Evolutionary conservation across 92 coral and sea anemone genomes (phyloP), one percentile per base, ranked within the genome.

Genomic region (Umimayanthus kanabou): DNA sequence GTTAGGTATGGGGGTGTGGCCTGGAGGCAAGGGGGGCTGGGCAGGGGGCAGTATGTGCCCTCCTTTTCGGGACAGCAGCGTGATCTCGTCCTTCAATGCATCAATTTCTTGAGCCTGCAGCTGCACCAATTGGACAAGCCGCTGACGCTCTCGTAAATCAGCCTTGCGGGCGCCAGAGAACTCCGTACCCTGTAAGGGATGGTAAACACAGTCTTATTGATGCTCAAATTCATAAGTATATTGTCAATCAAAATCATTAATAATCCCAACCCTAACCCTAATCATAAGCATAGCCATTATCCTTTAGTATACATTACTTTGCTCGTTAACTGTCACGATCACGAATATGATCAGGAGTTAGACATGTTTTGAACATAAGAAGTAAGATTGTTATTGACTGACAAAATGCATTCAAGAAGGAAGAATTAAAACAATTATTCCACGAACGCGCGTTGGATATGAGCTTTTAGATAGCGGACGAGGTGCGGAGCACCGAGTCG

Each of bases 101-200:
- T 97, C 98, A 78, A 97, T 97, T 88, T 97, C 99, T 77, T 97
- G 99, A 39, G 99, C 99, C 90, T 97, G 99, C 53, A 95, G 93
- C 85, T 97, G 99, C 80, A 97, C 99, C 4, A 97, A 86, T 86
- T 97, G 99, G 8, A 97, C 96, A 80, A 97, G 92, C 73, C 97
- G 97, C 80, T 97, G 99, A 73, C 99, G 89, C 83, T 97, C 98
- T 80, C 95, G 95, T 26, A 97, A 80, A 86, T 97, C 99, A 8
- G 99, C 93, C 85, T 95, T 95, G 75, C 99, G 96, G 80, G 95
- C 95, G 15, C 98, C 99, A 78, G 98, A 92, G 89, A 95, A 97
- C 92, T 97, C 98, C 4, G 98, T 96, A 43, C 99, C 99, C 98
- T 96, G 88, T n/a, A 50, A 79, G 20, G 47, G 80, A 26, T 57